Evolutionary conservation across 2,113 vertebrate genomes (phyloP), one percentile per base, ranked within the genome.

Genomic region (Phaethon lepturus): DNA sequence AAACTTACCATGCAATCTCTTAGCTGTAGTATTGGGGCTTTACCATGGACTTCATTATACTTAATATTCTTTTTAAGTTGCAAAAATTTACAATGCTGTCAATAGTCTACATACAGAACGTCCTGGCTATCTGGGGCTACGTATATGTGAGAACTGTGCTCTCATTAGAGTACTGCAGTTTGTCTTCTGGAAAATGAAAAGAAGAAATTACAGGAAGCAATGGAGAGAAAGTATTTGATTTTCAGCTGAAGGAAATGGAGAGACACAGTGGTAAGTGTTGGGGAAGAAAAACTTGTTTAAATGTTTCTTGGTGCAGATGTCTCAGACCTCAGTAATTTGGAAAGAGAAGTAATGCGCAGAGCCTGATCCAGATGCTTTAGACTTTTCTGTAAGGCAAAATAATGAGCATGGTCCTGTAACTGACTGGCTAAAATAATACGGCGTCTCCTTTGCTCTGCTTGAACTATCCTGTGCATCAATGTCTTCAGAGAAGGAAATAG

Each of bases 291-390:
- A 19, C 12, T 56, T 67, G 5, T 91, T 90, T 38, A 20, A 59
- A n/a, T 1, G 1, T 56, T 76, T 73, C 49, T 95, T 80, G 45
- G 33, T 55, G 50, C 7, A 50, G 38, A 56, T 64, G 16, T 78
- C 66, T 81, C 0, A 1, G 11, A 56, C 18, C 62, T 91, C 19
- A 40, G 0, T 62, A 71, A 26, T 0, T 66, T 18, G 22, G 42
- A 73, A 83, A 38, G 38, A 90, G n/a, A 38, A 58, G 13, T n/a
- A 76, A 49, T 14, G 7, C 45, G 3, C 52, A 71, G 20, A 35
- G 87, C 87, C 45, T 81, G 56, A 58, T 81, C 17, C 53, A 55
- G 52, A 50, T 26, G 9, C 15, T 87, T 85, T 56, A 64, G 44
- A 13, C 24, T 80, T 82, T 78, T 90, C 38, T 63, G 45, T 79